Conservation (phyloP, 2,113 vertebrate genomes). For the Macrotus californicus region DNA sequence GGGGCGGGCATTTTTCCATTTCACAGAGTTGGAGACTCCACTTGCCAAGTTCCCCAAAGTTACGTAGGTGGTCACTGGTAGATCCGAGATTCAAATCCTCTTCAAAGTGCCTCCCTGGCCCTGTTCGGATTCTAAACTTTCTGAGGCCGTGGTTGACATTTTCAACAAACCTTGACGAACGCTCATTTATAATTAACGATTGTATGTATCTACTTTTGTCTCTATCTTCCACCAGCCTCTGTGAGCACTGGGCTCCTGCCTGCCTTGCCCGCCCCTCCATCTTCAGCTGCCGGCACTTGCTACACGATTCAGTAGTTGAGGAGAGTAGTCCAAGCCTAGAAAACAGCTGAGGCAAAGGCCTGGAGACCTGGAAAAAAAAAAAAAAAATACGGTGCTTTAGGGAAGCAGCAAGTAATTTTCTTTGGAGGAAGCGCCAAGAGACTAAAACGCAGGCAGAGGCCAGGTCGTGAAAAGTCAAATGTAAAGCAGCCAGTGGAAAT, state of each 20-base stretch:
- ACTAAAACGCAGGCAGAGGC: slow-evolving; percentile 20
- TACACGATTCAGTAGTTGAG: neutral
- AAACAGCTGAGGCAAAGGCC: slow-evolving; percentile 32
- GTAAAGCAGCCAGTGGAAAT: slow-evolving; percentile 14
- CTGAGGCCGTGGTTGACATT: neutral
- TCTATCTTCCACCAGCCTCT: neutral
- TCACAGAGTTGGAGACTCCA: neutral
- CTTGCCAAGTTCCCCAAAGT: neutral
- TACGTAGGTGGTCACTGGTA: neutral
- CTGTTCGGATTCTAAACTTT: neutral
- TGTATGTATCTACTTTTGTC: neutral
- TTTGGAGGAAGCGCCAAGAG: slow-evolving; percentile 27
- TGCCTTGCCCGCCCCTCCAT: neutral
- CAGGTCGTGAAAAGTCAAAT: neutral
- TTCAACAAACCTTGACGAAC: neutral
- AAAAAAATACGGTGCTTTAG: neutral
- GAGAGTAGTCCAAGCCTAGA: neutral
- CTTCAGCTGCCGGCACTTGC: neutral
- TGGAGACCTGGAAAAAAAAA: neutral
- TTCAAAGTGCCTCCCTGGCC: neutral
- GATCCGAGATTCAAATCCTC: neutral
- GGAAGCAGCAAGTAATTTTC: slow-evolving; percentile 25
- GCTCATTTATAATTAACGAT: neutral
- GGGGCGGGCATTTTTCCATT: neutral
- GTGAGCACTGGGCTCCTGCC: neutral